These are phyloP conservation scores for Pentalonia nigronervosa DNA, from an alignment of 1,140 invertebrate genomes.

Conservation along the genomic window DNA sequence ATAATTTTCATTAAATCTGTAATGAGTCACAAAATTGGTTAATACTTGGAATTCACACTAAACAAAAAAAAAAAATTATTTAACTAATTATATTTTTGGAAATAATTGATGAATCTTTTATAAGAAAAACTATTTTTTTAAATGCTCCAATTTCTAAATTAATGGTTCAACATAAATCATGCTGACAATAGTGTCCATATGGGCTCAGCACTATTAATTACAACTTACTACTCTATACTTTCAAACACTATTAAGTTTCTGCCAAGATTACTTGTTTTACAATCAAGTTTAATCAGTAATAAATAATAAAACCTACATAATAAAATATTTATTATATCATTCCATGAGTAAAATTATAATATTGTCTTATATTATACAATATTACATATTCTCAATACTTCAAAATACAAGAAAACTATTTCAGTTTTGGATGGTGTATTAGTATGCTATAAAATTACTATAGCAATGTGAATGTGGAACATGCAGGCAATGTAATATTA, in stretches of 20 bases:
- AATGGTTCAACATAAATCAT: background rate
- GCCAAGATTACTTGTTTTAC: background rate
- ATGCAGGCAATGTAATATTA: background rate
- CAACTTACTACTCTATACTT: background rate
- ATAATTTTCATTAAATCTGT: background rate
- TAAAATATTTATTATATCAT: background rate
- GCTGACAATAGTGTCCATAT: background rate
- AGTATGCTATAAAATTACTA: no score
- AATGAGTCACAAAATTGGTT: background rate
- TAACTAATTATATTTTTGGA: background rate
- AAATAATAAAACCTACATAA: background rate
- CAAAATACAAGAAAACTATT: background rate
- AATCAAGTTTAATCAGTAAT: background rate
- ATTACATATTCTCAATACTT: background rate
- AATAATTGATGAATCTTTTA: background rate
- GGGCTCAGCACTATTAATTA: slow-evolving; percentile 1
- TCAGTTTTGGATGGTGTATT: background rate
- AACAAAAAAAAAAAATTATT: background rate
- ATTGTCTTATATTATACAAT: background rate
- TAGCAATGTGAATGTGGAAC: no score
- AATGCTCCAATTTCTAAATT: background rate
- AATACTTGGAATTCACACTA: background rate
- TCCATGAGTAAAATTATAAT: no score
- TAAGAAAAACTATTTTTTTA: background rate
- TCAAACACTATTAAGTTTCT: background rate